Conservation (phyloP, 2,113 vertebrate species). For the Sapajus apella region DNA sequence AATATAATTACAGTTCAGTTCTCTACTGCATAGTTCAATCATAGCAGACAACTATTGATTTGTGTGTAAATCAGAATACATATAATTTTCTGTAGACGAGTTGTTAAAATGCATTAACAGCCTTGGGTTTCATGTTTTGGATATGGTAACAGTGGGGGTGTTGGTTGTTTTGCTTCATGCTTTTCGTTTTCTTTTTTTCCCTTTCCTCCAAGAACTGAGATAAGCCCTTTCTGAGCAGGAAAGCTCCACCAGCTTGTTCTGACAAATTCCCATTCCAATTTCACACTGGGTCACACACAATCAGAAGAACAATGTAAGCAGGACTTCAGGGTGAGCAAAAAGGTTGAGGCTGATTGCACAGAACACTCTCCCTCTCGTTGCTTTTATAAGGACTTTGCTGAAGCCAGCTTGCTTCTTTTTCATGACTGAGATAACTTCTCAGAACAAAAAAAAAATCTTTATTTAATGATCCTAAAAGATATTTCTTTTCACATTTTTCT, state of each 20-base stretch:
- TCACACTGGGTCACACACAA: conserved; percentile 42
- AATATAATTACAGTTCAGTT: conserved; percentile 80
- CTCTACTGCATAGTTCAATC: conserved; percentile 68
- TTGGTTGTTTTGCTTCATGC: not conserved
- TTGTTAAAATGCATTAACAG: conserved; percentile 57
- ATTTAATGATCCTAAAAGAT: not conserved
- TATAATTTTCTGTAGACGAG: conserved; percentile 52
- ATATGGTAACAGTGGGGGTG: not conserved
- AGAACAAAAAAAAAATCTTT: not conserved
- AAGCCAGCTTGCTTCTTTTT: not conserved
- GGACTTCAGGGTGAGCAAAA: not conserved
- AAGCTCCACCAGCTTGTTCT: not conserved
- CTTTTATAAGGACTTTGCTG: not conserved
- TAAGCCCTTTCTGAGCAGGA: conserved; percentile 39
- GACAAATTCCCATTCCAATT: conserved; percentile 51
- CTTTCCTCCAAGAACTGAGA: not conserved
- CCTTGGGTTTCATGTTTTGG: not conserved
- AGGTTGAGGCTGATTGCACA: not conserved
- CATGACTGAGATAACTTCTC: not conserved
- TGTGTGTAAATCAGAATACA: conserved; percentile 72
- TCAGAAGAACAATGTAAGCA: not conserved
- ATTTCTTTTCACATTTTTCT: not conserved
- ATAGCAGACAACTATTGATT: conserved; percentile 79
- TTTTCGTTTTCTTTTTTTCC: not conserved
- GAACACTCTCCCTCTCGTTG: not conserved